Evolutionary conservation across 2,888 invertebrate species (phyloP), one percentile per base, ranked within the genome.

Genomic region (Sphaeridia pumilis): DNA sequence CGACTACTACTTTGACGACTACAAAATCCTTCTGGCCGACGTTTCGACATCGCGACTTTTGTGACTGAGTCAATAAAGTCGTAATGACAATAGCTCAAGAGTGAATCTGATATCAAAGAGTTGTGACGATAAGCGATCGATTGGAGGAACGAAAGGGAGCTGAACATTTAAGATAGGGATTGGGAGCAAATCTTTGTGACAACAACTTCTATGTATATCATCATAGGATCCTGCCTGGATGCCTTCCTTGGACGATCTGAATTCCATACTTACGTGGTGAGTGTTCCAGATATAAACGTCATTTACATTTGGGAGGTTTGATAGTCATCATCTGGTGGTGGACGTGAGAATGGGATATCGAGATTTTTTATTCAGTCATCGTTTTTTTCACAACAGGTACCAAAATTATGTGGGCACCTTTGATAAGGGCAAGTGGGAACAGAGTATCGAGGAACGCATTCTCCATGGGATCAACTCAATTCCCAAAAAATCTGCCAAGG

Each of bases 391-490:
- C 12, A 7, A 24, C 22, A 88, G 90, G 87, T 90, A 90, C 75
- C 89, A 90, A 71, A 87, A 87, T 71, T 88, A 92, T 78, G 94
- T 95, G 72, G 92, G 93, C 68, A 87, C 87, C 25, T 93, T 94
- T 74, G 94, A 95, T 74, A 93, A 93, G 70, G 90, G 93, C 68
- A 83, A 87, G 79, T 95, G 94, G 94, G 95, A 95, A 72, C 87
- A 87, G 65, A 89, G 87, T 67, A 84, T 94, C 63, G 94, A 95
- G 69, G 87, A 88, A 70, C 81, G 87, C 67, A 87, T 92, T 67
- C 76, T 89, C 49, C 82, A 84, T 73, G 88, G 87, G 62, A 80
- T 89, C 50, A 81, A 82, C 55, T 14, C 10, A 5, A 78, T 85
- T 52, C 81, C 84, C 38, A 80, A 83, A 70, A 83, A 84, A 71